Evolutionary conservation across 2,888 invertebrate species (phyloP).

Genomic region (Junonia oenone): DNA sequence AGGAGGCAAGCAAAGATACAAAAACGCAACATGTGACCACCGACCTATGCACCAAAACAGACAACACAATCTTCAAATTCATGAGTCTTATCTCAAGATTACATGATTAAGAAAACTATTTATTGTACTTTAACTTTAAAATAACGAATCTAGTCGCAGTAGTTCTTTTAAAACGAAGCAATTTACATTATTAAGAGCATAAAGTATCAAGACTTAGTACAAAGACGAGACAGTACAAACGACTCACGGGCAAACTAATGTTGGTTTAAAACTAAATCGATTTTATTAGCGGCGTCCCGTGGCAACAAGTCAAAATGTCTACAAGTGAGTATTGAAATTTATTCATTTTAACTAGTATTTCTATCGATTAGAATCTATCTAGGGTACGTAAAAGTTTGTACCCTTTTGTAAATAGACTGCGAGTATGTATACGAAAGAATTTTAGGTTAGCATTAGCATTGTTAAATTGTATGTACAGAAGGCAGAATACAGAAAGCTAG

Average conservation of each 20-base stretch:
- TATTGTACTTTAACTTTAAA: slow-evolving; percentile 65
- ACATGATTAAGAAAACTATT: slow-evolving; percentile 68
- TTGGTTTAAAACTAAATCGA: slow-evolving; percentile 70
- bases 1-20: slow-evolving; percentile 38
- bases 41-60: slow-evolving; percentile 56
- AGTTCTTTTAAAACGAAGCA: slow-evolving; percentile 72
- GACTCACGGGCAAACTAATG: slow-evolving; percentile 56
- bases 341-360: neutral
- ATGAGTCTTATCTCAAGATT: slow-evolving; percentile 61
- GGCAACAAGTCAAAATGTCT: slow-evolving; percentile 56
- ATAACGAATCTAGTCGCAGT: slow-evolving; percentile 76
- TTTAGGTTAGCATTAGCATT: too few species aligned
- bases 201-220: slow-evolving; percentile 50
- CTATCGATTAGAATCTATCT: neutral
- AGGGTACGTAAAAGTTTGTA: too few species aligned
- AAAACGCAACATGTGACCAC: slow-evolving; percentile 70
- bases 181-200: slow-evolving; percentile 50
- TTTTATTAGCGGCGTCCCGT: slow-evolving; percentile 60
- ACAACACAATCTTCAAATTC: slow-evolving; percentile 55
- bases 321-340: slow-evolving; percentile 54
- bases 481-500: too few species aligned
- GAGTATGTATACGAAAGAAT: too few species aligned
- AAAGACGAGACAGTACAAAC: slow-evolving; percentile 67
- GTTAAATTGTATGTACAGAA: too few species aligned
- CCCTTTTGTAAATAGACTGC: too few species aligned